Percentiles rank a stretch among this genome's conserved stretches.
These are phyloP conservation scores for Apoderus coryli DNA, from an alignment of 2,888 invertebrate species.

Conservation along the genomic window DNA sequence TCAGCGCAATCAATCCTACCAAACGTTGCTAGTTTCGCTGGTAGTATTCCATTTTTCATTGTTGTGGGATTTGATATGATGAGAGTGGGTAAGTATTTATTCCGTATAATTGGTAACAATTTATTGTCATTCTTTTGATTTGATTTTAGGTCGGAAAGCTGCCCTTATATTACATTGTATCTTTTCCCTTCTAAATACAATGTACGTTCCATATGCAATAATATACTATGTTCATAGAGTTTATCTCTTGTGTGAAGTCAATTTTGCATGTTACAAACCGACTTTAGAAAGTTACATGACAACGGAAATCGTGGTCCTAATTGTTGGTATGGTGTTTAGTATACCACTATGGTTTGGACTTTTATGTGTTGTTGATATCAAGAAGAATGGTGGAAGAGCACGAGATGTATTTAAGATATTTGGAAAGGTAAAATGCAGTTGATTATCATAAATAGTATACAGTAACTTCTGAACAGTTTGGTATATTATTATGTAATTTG, in stretches of 20 bases:
- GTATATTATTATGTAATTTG: no score
- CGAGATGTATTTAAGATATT: conserved; percentile 38
- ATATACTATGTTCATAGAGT: conserved; percentile 71
- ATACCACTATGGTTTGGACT: conserved; percentile 52
- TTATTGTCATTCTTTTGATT: conserved; percentile 7
- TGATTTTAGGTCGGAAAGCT: conserved; percentile 47
- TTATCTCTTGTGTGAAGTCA: conserved; percentile 55
- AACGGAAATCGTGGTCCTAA: conserved; percentile 52
- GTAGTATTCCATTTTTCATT: conserved; percentile 58
- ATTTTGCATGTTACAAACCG: conserved; percentile 46
- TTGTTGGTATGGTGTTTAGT: conserved; percentile 49
- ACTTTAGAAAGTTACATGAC: conserved; percentile 54
- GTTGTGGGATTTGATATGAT: conserved; percentile 60
- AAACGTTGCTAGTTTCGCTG: conserved; percentile 58
- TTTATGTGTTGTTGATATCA: conserved; percentile 48
- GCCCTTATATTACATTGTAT: conserved; percentile 56
- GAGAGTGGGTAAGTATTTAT: conserved; percentile 43
- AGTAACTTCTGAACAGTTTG: no score
- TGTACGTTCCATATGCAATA: conserved; percentile 71
- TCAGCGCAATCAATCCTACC: conserved; percentile 69
- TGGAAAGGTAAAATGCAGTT: conserved; percentile 16
- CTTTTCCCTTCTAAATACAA: conserved; percentile 59
- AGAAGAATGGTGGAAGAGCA: conserved; percentile 48
- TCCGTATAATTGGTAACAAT: no score
- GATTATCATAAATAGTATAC: no score